Base-by-base conservation (phyloP, 2,888 invertebrate species). In the Agriopis leucophaearia region DNA sequence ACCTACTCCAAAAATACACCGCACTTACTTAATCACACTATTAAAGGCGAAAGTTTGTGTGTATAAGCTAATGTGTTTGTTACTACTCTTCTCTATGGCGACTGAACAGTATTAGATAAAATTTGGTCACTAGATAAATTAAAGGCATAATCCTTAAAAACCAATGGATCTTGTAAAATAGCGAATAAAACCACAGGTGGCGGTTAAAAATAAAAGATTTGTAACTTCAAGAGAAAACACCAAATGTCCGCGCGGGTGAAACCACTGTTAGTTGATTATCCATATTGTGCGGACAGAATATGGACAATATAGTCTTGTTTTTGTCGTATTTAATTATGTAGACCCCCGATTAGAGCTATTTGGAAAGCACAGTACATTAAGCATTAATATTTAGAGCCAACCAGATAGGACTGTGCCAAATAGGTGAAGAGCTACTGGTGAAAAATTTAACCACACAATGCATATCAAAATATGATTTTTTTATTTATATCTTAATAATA, bases 391-490 rank as follows among this genome's bases (percentile, higher is more conserved):
- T 66, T 61, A 50, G 56, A 56, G 60, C 51, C 56, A 61, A 51
- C 60, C 45, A 61, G 66, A 61, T 66, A 66, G 56, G 44, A 44
- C 44, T 50, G 56, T 66, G 61, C 66, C 66, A 66, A 66, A 50
- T 61, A 66, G 56, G 12, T 27, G 7, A 36, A 10, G 18, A 56
- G 59, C 40, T 44, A 27, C n/a, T 15, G 55, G 12, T 10, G 5
- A 4, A 8, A 56, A 40, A 40, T 55, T 9, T 40, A 7, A 40
- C n/a, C 15, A n/a, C 38, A 38, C 9, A 10, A 38, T 38, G 38
- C 44, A 27, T 5, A 27, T 4, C 3, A 27, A 27, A 3, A 27
- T 27, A 27, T 27, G 27, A 27, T 27, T 27, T 27, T 5, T 27
- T 27, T 27, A 5, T 27, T 27, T 27, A 27, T 27, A 27, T 27